Percentiles rank a stretch among this genome's conserved stretches.
Conservation (phyloP, 2,888 invertebrate genomes). For the Agonopterix alstromeriana region DNA sequence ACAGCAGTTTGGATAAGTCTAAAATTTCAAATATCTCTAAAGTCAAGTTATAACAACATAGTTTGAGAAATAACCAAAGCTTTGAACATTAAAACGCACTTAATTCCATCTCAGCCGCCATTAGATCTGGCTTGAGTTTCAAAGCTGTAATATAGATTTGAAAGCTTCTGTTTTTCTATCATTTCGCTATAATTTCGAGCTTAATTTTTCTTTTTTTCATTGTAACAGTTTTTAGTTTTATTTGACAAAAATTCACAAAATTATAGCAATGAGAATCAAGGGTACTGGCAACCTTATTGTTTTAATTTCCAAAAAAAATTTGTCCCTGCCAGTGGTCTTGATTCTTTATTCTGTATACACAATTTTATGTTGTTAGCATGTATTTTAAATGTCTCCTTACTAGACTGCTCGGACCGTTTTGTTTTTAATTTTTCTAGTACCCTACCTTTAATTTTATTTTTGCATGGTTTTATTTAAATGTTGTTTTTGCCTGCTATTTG, state of each 20-base stretch:
- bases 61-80: conserved; percentile 65
- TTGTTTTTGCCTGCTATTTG: conserved; percentile 54
- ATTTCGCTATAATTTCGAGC: conserved; percentile 60
- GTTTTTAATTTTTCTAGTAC: conserved; percentile 24
- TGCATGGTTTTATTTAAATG: conserved; percentile 60
- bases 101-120: conserved; percentile 49
- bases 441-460: conserved; percentile 25
- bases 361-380: conserved; percentile 54
- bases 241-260: background rate
- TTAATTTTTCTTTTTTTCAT: conserved; percentile 55
- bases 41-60: conserved; percentile 66
- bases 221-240: conserved; percentile 39
- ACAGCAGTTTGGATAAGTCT: conserved; percentile 65
- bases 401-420: conserved; percentile 56
- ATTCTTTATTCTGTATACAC: conserved; percentile 22
- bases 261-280: background rate
- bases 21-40: conserved; percentile 48
- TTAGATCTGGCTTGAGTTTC: conserved; percentile 56
- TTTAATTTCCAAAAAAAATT: background rate
- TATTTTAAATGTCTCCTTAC: conserved; percentile 47
- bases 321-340: conserved; percentile 1
- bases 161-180: conserved; percentile 57
- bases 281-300: background rate
- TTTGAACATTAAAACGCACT: conserved; percentile 51
- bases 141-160: conserved; percentile 67